phyloP scores from a whole-genome alignment of 2,113 vertebrate genomes.

The Hyperoodon ampullatus region DNA sequence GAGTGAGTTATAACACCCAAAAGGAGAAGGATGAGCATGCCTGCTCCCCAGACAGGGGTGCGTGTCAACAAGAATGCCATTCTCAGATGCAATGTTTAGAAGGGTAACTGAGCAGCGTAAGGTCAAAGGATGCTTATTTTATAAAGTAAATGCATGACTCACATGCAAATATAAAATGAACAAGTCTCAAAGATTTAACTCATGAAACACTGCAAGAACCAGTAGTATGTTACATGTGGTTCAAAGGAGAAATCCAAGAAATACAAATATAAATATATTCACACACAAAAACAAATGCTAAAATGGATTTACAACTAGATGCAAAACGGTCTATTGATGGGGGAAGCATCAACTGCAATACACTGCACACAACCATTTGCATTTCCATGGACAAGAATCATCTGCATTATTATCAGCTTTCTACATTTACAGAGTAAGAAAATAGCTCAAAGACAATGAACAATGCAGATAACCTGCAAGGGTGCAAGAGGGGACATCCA shows the following conservation, averaged over 20 bases:
- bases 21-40: accelerated
- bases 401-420: not conserved
- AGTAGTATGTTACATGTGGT: not conserved
- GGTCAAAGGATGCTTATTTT: not conserved
- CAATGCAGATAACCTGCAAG: not conserved
- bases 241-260: not conserved
- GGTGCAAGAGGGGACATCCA: no score
- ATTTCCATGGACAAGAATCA: not conserved
- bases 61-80: accelerated
- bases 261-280: no score
- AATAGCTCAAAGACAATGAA: not conserved
- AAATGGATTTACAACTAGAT: not conserved
- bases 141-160: not conserved
- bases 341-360: not conserved
- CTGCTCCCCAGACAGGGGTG: accelerated
- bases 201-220: accelerated
- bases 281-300: not conserved
- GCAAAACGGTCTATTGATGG: not conserved
- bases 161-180: not conserved
- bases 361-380: not conserved
- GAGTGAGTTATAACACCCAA: accelerated
- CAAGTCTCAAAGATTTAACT: not conserved
- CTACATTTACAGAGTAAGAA: not conserved
- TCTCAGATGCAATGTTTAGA: accelerated
- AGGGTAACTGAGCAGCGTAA: not conserved